Evolutionary conservation across 2,888 invertebrate species (phyloP).

Genomic region (Xanthia icteritia): DNA sequence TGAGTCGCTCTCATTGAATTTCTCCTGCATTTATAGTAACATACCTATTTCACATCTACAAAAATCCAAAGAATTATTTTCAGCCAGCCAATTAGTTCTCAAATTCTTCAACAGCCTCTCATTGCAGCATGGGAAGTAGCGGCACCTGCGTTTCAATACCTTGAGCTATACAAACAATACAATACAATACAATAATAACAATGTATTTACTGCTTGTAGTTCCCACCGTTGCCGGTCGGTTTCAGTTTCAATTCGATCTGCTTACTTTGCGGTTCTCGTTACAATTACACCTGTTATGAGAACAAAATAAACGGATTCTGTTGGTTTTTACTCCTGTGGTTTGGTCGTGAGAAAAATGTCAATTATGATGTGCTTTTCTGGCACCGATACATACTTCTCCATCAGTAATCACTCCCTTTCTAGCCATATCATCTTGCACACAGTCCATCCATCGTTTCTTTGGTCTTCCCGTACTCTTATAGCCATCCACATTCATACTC

Average conservation of each 20-base stretch:
- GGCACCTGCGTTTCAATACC: constrained; percentile 39
- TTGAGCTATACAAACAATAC: constrained; percentile 37
- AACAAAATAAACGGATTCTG: constrained; percentile 11
- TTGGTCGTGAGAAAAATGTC: constrained; percentile 9
- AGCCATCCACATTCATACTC: background rate
- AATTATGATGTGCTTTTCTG: constrained; percentile 4
- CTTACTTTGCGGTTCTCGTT: constrained; percentile 38
- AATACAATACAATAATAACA: constrained; percentile 46
- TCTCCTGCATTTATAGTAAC: constrained; percentile 2
- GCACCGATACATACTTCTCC: background rate
- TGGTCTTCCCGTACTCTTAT: background rate
- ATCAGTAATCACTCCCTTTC: background rate
- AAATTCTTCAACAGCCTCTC: constrained; percentile 21
- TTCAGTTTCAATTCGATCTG: constrained; percentile 60
- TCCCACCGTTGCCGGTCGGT: constrained; percentile 46
- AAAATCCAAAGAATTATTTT: background rate
- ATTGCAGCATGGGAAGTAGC: constrained; percentile 54
- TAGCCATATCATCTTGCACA: too few relatives aligned
- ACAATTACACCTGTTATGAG: constrained; percentile 32
- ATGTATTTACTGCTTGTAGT: constrained; percentile 19
- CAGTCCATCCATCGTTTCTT: background rate
- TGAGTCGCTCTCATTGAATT: background rate
- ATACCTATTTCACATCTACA: background rate
- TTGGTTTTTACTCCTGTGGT: background rate
- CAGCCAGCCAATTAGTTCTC: constrained; percentile 3